phyloP scores from a whole-genome alignment of 2,888 invertebrate species.

The Eilema sororculum region DNA sequence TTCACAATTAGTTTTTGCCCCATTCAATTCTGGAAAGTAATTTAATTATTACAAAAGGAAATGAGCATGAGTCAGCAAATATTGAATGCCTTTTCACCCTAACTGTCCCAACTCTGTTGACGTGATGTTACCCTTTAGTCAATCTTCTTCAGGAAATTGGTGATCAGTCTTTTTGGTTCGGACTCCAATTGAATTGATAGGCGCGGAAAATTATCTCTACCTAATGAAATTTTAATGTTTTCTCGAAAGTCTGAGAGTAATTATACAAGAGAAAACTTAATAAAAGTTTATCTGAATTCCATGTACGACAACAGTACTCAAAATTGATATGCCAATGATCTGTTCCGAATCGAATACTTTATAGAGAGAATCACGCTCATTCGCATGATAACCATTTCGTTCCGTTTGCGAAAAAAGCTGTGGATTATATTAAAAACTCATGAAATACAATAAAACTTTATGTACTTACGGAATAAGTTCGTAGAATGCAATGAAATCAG shows the following conservation, averaged over 20 bases:
- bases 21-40: neutral
- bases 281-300: neutral
- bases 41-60: slow-evolving; percentile 10
- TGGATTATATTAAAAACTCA: neutral
- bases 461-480: neutral
- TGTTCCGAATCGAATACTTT: neutral
- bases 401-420: neutral
- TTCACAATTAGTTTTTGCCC: neutral
- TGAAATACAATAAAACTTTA: neutral
- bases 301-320: neutral
- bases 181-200: no score
- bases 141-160: slow-evolving; percentile 10
- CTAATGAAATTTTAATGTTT: neutral
- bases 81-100: slow-evolving; percentile 4
- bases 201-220: neutral
- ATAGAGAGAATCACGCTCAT: neutral
- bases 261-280: neutral
- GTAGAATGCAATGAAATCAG: slow-evolving; percentile 41
- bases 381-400: neutral
- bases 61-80: slow-evolving; percentile 1
- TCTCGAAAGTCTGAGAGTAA: neutral
- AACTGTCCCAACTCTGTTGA: neutral
- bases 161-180: neutral
- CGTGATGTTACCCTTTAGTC: slow-evolving; percentile 4
- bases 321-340: neutral